Percentiles rank a stretch among this genome's conserved stretches.
These are phyloP conservation scores for Petrocephalus zakoni DNA, from an alignment of 2,113 vertebrate genomes.

Conservation along the genomic window DNA sequence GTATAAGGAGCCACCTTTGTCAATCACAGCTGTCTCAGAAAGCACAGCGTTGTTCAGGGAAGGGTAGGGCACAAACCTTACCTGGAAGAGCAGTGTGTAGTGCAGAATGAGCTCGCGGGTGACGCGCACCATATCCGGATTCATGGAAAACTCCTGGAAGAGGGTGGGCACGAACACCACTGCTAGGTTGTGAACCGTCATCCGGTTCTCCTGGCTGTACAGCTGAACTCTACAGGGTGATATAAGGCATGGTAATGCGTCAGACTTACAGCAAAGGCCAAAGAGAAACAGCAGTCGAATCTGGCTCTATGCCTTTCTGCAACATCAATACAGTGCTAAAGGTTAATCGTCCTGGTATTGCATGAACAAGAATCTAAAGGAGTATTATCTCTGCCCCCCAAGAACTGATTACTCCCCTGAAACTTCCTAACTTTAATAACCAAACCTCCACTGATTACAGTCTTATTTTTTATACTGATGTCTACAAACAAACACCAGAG, in stretches of 20 bases:
- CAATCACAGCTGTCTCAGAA: neutral
- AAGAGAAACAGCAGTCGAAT: neutral
- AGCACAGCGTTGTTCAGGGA: neutral
- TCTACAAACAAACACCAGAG: neutral
- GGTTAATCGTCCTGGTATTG: neutral
- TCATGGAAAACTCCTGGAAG: constrained; percentile 53
- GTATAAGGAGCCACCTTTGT: neutral
- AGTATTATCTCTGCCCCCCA: neutral
- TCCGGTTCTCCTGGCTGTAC: constrained; percentile 58
- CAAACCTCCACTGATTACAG: neutral
- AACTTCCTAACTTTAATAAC: neutral
- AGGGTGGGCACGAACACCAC: constrained; percentile 59
- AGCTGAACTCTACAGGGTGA: constrained; percentile 54
- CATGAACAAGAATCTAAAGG: neutral
- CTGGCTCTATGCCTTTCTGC: neutral
- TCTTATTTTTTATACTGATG: neutral
- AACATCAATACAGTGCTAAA: neutral
- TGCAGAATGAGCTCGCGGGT: constrained; percentile 62
- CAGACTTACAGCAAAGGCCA: neutral
- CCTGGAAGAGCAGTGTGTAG: constrained; percentile 56
- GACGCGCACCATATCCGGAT: constrained; percentile 47
- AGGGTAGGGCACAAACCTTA: constrained; percentile 19
- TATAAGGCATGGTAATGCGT: neutral
- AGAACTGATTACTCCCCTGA: neutral
- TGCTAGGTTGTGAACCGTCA: constrained; percentile 63